Conservation (phyloP, 2,113 vertebrate species). For the Anoplopoma fimbria region DNA sequence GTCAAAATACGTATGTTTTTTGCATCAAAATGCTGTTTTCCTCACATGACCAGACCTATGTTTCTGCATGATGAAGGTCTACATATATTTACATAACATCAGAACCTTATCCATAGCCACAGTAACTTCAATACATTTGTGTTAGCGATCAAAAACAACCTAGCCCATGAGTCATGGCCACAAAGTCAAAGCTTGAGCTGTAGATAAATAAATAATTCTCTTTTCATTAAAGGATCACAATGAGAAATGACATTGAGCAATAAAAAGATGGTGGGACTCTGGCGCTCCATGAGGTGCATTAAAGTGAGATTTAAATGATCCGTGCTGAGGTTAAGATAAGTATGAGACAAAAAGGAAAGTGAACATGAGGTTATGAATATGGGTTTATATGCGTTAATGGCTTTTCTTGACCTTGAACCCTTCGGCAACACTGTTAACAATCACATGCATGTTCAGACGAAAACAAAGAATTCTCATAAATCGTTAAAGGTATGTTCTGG, state of each 20-base stretch:
- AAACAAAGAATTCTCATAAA: conserved; percentile 8
- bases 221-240: background rate
- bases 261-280: background rate
- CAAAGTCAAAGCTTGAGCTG: background rate
- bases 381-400: background rate
- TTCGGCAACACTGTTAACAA: background rate
- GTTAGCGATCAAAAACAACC: background rate
- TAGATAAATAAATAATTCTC: background rate
- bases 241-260: background rate
- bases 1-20: background rate
- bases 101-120: no score
- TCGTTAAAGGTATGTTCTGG: background rate
- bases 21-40: background rate
- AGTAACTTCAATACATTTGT: background rate
- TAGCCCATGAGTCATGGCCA: background rate
- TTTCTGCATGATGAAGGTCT: background rate
- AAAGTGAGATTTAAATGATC: background rate
- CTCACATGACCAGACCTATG: background rate
- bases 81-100: background rate
- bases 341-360: background rate
- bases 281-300: background rate
- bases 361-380: background rate
- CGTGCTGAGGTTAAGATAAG: background rate
- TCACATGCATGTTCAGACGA: background rate
- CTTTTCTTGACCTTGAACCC: conserved; percentile 26